Evolutionary conservation across 2,888 invertebrate genomes (phyloP).

Genomic region (Athripsodes cinereus): DNA sequence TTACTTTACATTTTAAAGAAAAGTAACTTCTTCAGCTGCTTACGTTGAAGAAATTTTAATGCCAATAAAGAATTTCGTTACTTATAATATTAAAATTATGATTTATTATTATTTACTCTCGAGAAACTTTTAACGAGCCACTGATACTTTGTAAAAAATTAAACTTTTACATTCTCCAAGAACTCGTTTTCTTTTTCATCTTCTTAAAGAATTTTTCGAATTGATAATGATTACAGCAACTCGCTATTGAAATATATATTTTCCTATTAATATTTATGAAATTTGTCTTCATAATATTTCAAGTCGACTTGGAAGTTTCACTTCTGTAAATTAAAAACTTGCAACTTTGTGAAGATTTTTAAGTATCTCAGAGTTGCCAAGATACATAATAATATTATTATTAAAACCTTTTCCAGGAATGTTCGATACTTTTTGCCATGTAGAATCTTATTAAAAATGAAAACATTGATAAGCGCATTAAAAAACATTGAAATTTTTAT

Average conservation of each 20-base stretch:
- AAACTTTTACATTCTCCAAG: constrained; percentile 3
- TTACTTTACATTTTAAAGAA: no score
- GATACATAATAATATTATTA: not conserved
- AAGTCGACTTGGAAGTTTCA: not conserved
- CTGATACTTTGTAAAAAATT: constrained; percentile 5
- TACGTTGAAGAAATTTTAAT: no score
- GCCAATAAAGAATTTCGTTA: no score
- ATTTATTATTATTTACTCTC: constrained; percentile 2
- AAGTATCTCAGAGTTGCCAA: not conserved
- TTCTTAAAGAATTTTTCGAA: constrained; percentile 4
- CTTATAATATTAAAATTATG: no score
- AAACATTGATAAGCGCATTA: no score
- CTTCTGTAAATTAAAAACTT: not conserved
- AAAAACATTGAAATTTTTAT: no score
- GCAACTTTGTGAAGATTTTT: not conserved
- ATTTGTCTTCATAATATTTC: not conserved
- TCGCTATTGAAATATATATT: not conserved
- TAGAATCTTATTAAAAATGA: no score
- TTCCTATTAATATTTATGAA: not conserved
- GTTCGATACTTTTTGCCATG: no score
- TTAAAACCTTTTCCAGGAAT: no score
- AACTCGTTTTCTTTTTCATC: constrained; percentile 2
- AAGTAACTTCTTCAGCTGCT: no score
- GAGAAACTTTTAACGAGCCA: constrained; percentile 8
- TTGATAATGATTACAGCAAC: not conserved